phyloP scores from a whole-genome alignment of 2,888 invertebrate genomes.

The Aphelenchoides bicaudatus region DNA sequence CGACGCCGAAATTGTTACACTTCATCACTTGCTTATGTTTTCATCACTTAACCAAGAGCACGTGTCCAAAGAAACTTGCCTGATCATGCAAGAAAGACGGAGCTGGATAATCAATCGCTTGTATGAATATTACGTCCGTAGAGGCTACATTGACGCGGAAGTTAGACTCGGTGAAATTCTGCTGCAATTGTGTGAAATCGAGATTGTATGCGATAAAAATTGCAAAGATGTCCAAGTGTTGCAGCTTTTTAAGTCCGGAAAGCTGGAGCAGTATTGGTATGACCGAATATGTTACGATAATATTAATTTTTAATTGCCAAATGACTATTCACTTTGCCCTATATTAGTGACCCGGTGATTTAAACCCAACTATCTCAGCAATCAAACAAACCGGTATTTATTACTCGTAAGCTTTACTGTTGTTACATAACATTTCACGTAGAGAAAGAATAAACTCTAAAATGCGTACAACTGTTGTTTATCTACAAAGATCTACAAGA shows the following conservation, averaged over 20 bases:
- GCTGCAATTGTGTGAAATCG: constrained; percentile 48
- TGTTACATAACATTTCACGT: too few relatives aligned
- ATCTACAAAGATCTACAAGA: too few relatives aligned
- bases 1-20: constrained; percentile 54
- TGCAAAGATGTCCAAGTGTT: constrained; percentile 56
- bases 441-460: too few relatives aligned
- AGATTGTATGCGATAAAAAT: constrained; percentile 41
- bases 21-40: constrained; percentile 54
- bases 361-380: too few relatives aligned
- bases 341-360: too few relatives aligned
- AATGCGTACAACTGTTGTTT: too few relatives aligned
- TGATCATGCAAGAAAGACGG: constrained; percentile 36
- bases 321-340: too few relatives aligned
- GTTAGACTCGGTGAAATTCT: constrained; percentile 49
- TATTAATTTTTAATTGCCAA: too few relatives aligned
- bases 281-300: too few relatives aligned
- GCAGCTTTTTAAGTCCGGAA: constrained; percentile 55
- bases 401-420: too few relatives aligned
- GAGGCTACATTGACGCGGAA: constrained; percentile 35
- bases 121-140: constrained; percentile 39
- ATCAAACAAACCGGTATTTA: too few relatives aligned
- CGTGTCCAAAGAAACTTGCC: constrained; percentile 36
- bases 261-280: constrained; percentile 51
- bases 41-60: constrained; percentile 40
- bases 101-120: constrained; percentile 49